These are phyloP conservation scores for Tyrophagus putrescentiae DNA, from an alignment of 1,140 invertebrate genomes.

Conservation along the genomic window DNA sequence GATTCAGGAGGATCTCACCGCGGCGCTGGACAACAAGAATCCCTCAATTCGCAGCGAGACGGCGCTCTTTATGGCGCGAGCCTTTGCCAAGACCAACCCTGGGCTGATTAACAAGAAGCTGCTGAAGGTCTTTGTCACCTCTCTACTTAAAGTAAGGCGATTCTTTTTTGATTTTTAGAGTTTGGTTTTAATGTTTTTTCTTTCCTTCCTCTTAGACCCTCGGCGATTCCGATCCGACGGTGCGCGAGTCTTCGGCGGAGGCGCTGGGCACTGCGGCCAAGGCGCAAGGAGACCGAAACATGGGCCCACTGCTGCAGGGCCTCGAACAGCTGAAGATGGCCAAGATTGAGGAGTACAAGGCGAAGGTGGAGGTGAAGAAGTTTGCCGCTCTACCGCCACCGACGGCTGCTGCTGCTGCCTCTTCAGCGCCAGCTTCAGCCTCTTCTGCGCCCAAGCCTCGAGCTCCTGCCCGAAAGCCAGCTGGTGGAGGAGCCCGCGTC, in stretches of 20 bases:
- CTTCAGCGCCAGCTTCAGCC: constrained; percentile 18
- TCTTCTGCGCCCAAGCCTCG: constrained; percentile 4
- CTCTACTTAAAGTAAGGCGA: constrained; percentile 49
- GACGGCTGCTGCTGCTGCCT: constrained; percentile 21
- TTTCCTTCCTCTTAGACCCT: constrained; percentile 40
- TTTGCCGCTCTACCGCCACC: constrained; percentile 21
- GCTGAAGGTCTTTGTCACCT: constrained; percentile 63
- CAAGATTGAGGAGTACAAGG: constrained; percentile 84
- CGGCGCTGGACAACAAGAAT: constrained; percentile 83
- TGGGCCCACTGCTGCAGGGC: constrained; percentile 68
- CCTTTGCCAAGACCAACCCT: constrained; percentile 61
- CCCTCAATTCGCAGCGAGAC: constrained; percentile 85
- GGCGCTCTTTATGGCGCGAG: constrained; percentile 65
- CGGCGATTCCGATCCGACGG: constrained; percentile 66
- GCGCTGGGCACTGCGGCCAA: constrained; percentile 88
- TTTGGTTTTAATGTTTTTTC: neutral
- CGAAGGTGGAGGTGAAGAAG: constrained; percentile 65
- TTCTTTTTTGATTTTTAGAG: constrained; percentile 16
- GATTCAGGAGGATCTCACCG: constrained; percentile 66
- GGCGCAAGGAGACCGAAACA: constrained; percentile 75
- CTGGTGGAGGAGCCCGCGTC: neutral
- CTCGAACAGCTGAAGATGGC: constrained; percentile 78
- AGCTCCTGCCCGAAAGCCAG: neutral
- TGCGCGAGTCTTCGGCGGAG: constrained; percentile 68
- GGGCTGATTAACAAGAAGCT: constrained; percentile 75